phyloP scores from a whole-genome alignment of 2,797 vertebrate species.

The Melanotaenia trifasciata region DNA sequence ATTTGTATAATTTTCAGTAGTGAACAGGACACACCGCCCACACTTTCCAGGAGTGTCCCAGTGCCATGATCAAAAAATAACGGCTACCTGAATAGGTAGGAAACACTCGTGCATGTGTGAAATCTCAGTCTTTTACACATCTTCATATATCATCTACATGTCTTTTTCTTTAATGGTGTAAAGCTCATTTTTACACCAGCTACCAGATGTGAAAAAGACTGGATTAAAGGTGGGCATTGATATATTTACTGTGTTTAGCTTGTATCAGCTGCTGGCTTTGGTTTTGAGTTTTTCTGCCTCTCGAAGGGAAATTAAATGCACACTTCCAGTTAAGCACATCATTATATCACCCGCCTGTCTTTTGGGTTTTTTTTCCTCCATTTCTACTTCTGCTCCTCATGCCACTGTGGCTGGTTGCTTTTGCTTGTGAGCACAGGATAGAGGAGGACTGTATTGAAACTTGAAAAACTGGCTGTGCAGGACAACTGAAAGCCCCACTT shows the following conservation, averaged over 20 bases:
- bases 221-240: constrained; percentile 10
- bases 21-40: neutral
- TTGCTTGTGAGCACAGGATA: constrained; percentile 15
- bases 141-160: neutral
- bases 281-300: constrained; percentile 14
- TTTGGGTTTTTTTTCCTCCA: neutral
- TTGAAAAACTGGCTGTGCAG: constrained; percentile 31
- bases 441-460: constrained; percentile 18
- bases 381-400: constrained; percentile 16
- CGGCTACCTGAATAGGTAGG: neutral
- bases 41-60: neutral
- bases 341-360: constrained; percentile 12
- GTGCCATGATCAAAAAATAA: neutral
- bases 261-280: constrained; percentile 17
- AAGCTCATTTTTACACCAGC: constrained; percentile 6
- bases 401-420: constrained; percentile 6
- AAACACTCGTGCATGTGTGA: neutral
- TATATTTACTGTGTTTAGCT: constrained; percentile 6
- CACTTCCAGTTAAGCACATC: constrained; percentile 3
- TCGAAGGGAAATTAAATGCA: constrained; percentile 33
- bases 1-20: too few species aligned
- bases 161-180: neutral
- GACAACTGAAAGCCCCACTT: constrained; percentile 36
- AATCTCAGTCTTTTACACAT: neutral
- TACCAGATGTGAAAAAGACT: constrained; percentile 15